Percentiles rank a stretch among this genome's conserved stretches.
Conservation (phyloP, 2,888 invertebrate species). For the Cosmia pyralina region DNA sequence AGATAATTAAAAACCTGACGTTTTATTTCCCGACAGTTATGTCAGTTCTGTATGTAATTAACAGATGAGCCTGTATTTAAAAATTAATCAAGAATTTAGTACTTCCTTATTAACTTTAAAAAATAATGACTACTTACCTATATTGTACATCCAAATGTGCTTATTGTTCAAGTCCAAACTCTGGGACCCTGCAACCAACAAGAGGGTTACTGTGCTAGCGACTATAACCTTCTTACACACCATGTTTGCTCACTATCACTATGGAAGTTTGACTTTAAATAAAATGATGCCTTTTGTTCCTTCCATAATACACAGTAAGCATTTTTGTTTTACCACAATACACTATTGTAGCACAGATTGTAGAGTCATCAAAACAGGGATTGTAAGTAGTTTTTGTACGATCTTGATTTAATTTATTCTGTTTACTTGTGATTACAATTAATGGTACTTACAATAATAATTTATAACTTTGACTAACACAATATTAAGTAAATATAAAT, state of each 20-base stretch:
- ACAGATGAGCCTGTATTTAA: not conserved
- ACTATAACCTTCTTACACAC: not conserved
- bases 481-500: conserved; percentile 7
- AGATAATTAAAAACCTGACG: not conserved
- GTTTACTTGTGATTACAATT: too few relatives aligned
- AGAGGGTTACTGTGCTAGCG: conserved; percentile 3
- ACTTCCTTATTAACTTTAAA: not conserved
- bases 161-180: conserved; percentile 64
- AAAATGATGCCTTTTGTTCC: conserved; percentile 7
- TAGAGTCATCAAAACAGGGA: conserved; percentile 30
- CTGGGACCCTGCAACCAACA: conserved; percentile 68
- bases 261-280: conserved; percentile 1
- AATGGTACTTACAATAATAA: not conserved
- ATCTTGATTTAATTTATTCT: too few relatives aligned
- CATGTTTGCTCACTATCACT: conserved; percentile 26
- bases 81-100: not conserved
- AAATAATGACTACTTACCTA: conserved; percentile 67
- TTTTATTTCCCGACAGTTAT: not conserved
- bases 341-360: too few relatives aligned
- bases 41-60: not conserved
- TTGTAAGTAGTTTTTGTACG: not conserved
- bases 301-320: not conserved
- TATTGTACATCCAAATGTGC: conserved; percentile 60
- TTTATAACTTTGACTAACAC: not conserved
- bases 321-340: conserved; percentile 11